Evolutionary conservation across 2,888 invertebrate genomes (phyloP).

Genomic region (Nudaria mundana): DNA sequence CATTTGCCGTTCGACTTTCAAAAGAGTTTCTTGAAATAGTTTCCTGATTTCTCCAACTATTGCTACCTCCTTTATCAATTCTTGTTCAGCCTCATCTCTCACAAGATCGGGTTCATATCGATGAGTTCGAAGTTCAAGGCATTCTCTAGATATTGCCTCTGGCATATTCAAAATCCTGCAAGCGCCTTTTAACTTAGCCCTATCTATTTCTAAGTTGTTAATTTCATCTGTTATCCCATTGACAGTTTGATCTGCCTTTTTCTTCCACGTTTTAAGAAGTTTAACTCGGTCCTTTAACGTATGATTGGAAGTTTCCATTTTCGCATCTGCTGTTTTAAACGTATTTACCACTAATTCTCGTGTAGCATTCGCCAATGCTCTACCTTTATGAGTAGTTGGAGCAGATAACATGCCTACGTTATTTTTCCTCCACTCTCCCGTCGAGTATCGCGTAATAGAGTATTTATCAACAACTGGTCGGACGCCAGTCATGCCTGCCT

Average conservation of each 20-base stretch:
- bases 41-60: constrained; percentile 87
- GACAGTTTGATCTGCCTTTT: constrained; percentile 83
- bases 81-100: constrained; percentile 90
- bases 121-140: constrained; percentile 85
- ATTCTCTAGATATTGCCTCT: constrained; percentile 87
- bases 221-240: constrained; percentile 85
- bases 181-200: constrained; percentile 84
- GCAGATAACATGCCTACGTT: constrained; percentile 76
- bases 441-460: constrained; percentile 87
- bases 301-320: constrained; percentile 70
- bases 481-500: constrained; percentile 86
- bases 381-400: constrained; percentile 56
- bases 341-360: constrained; percentile 71
- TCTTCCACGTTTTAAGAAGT: constrained; percentile 84
- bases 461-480: constrained; percentile 90
- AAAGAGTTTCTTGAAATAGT: constrained; percentile 82
- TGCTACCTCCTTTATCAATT: constrained; percentile 87
- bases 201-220: constrained; percentile 82
- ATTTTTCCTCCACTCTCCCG: constrained; percentile 86
- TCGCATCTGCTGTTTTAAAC: constrained; percentile 78
- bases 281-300: constrained; percentile 50
- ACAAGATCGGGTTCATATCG: constrained; percentile 89
- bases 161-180: constrained; percentile 85
- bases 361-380: constrained; percentile 41
- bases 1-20: constrained; percentile 86